Evolutionary conservation across 64 coral and sea anemone species (phyloP), one percentile per base, ranked within the genome.

Genomic region (Trachythela sp.): DNA sequence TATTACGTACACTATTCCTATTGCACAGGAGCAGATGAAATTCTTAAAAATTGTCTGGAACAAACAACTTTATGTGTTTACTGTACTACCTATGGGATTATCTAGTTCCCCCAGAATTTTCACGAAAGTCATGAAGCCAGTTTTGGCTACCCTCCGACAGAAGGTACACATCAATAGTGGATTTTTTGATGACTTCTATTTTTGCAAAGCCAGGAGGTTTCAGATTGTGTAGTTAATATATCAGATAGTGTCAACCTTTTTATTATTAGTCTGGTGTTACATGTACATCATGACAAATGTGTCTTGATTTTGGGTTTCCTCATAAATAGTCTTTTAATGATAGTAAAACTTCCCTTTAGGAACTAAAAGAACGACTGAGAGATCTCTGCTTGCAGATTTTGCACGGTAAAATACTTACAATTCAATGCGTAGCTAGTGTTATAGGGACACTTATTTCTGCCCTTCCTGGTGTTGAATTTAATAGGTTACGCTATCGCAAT

Each of bases 101-200:
- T 84, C 41, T 29, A 90, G 88, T 90, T 90, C 88, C 32, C 88
- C 89, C 54, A 90, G 88, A 48, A 90, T 90, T 59, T 90, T 90
- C 34, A 87, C 85, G 10, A 87, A 87, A 27, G 40, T 87, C n/a
- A 87, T 85, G 43, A 90, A 90, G 59, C 89, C 89, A 18, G 27
- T 67, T 40, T 40, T 90, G 24, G 89, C 7, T n/a, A 84, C 48
- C 13, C 51, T 90, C 8, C 36, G 89, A 37, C 76, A 90, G 35
- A 85, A 85, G 10, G 89, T 77, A 11, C 39, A 85, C 54, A 59
- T 50, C 41, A 58, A 43, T 54, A 85, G 45, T 85, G 80, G 89
- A 2, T 90, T 85, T 58, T 85, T 90, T 36, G 89, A 90, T 64
- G 89, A 90, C 60, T 90, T 90, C 48, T 90, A 51, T 41, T 50